phyloP scores from a whole-genome alignment of 2,113 vertebrate genomes.

The Ranitomeya variabilis region DNA sequence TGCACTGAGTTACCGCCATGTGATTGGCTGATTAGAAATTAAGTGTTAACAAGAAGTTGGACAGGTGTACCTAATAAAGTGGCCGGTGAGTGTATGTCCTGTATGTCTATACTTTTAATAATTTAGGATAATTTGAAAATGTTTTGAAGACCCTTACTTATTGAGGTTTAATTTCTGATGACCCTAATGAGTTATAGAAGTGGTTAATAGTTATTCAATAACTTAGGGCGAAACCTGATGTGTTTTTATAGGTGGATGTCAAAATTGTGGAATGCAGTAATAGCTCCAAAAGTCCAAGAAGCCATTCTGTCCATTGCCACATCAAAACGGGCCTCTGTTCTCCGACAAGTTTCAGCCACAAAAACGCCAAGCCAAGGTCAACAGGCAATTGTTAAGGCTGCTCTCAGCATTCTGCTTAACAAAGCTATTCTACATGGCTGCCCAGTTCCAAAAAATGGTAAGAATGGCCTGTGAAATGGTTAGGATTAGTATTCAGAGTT shows the following conservation, averaged over 20 bases:
- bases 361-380: conserved; percentile 83
- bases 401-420: conserved; percentile 93
- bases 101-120: neutral
- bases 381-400: conserved; percentile 90
- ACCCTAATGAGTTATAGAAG: neutral
- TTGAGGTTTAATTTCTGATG: neutral
- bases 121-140: too few species aligned
- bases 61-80: too few species aligned
- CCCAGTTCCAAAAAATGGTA: conserved; percentile 87
- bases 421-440: conserved; percentile 90
- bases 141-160: too few species aligned
- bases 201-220: neutral
- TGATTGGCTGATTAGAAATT: too few species aligned
- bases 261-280: conserved; percentile 89
- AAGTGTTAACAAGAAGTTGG: too few species aligned
- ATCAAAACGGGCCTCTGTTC: conserved; percentile 71
- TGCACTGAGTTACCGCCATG: too few species aligned
- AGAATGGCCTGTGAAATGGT: neutral
- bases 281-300: conserved; percentile 90
- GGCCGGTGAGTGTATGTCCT: neutral
- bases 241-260: conserved; percentile 83
- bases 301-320: conserved; percentile 88
- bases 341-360: conserved; percentile 70
- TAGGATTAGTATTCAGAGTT: neutral
- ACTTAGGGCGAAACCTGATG: too few species aligned